Conservation (phyloP, 2,888 invertebrate species). For the Machimus rusticus region DNA sequence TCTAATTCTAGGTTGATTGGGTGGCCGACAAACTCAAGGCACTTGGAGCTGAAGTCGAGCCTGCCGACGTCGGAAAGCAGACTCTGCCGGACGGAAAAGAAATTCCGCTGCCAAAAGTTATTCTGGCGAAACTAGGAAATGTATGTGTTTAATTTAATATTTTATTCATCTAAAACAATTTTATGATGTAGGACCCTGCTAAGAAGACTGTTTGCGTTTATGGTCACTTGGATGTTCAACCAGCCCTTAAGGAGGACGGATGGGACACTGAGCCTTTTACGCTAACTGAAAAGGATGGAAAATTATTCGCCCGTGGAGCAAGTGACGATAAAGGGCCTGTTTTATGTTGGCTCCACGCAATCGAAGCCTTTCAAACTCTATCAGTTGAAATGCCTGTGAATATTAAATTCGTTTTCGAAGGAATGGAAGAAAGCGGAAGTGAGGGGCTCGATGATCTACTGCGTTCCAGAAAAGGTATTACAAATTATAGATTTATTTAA, state of each 20-base stretch:
- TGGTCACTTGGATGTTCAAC: slow-evolving; percentile 98
- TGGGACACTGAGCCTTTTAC: slow-evolving; percentile 96
- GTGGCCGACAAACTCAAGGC: slow-evolving; percentile 72
- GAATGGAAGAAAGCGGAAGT: slow-evolving; percentile 98
- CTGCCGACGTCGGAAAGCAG: slow-evolving; percentile 81
- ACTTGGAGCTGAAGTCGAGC: slow-evolving; percentile 74
- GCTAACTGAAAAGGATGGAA: slow-evolving; percentile 85
- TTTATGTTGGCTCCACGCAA: slow-evolving; percentile 92
- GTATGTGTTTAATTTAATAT: slow-evolving; percentile 53
- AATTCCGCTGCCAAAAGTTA: slow-evolving; percentile 84
- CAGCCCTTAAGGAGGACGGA: slow-evolving; percentile 90
- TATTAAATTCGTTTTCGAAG: slow-evolving; percentile 89
- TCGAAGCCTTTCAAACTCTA: slow-evolving; percentile 84
- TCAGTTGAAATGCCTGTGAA: slow-evolving; percentile 75
- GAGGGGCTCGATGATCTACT: slow-evolving; percentile 92
- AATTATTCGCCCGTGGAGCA: slow-evolving; percentile 89
- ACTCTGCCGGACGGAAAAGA: slow-evolving; percentile 73
- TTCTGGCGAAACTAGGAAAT: slow-evolving; percentile 80
- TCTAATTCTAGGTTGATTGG: slow-evolving; percentile 70
- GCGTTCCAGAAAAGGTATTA: slow-evolving; percentile 65
- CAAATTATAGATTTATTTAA: not conserved
- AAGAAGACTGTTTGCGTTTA: slow-evolving; percentile 96
- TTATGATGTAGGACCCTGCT: slow-evolving; percentile 67
- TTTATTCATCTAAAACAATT: slow-evolving; percentile 52
- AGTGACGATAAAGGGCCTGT: slow-evolving; percentile 96